Conservation (phyloP, 1,140 invertebrate genomes). For the Monomorium pharaonis region DNA sequence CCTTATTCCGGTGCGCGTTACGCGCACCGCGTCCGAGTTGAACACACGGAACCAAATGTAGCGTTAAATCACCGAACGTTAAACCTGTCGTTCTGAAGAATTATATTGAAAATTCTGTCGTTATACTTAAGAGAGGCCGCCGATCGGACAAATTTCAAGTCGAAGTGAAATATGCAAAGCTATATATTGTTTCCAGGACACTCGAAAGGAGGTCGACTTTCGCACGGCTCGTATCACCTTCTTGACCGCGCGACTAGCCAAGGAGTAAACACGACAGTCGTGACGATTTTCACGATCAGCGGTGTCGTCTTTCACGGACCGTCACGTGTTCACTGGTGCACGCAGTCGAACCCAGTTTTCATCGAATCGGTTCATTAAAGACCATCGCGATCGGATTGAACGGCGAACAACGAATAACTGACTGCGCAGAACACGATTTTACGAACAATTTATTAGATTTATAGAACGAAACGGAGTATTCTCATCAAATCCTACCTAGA, state of each 20-base stretch:
- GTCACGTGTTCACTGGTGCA: slow-evolving; percentile 51
- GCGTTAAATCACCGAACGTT: not conserved
- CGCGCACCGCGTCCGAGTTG: not conserved
- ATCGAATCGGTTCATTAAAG: slow-evolving; percentile 41
- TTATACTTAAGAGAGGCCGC: not conserved
- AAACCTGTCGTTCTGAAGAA: not conserved
- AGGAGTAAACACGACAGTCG: slow-evolving; percentile 7
- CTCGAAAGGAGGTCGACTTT: slow-evolving; percentile 57
- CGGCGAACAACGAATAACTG: not conserved
- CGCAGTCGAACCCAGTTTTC: slow-evolving; percentile 44
- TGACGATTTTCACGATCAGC: slow-evolving; percentile 58
- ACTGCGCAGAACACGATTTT: slow-evolving; percentile 33
- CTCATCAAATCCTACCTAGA: not conserved
- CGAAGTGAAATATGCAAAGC: not conserved
- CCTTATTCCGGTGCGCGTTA: slow-evolving; percentile 35
- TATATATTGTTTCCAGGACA: slow-evolving; percentile 5
- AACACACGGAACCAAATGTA: too few species aligned
- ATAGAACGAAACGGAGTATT: not conserved
- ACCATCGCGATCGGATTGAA: slow-evolving; percentile 40
- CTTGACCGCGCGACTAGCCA: slow-evolving; percentile 9
- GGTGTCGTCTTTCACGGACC: slow-evolving; percentile 56
- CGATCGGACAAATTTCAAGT: not conserved
- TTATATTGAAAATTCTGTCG: not conserved
- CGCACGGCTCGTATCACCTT: not conserved
- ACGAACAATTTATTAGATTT: slow-evolving; percentile 6